Evolutionary conservation across 2,888 invertebrate species (phyloP).

Genomic region (Ypsolopha scabrella): DNA sequence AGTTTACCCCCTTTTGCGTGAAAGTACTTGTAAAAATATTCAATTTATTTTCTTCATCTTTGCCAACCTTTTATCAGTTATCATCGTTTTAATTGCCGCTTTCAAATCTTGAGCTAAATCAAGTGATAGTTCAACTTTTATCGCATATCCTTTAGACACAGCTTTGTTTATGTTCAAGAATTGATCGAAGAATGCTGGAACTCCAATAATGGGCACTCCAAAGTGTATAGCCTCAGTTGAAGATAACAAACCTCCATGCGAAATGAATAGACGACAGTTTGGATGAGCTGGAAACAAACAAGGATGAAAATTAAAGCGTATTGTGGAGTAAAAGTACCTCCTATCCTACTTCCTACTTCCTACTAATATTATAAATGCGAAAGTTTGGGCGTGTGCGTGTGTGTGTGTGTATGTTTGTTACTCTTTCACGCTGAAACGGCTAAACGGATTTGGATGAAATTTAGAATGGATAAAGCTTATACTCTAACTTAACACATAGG

Average conservation of each 20-base stretch:
- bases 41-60: not conserved
- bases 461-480: no score
- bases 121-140: slow-evolving; percentile 16
- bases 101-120: slow-evolving; percentile 16
- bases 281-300: slow-evolving; percentile 29
- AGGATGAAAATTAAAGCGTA: no score
- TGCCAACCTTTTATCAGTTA: slow-evolving; percentile 17
- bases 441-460: no score
- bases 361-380: no score
- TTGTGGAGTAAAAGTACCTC: no score
- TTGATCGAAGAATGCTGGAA: slow-evolving; percentile 43
- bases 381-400: no score
- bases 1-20: no score
- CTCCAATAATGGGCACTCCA: slow-evolving; percentile 46
- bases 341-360: no score
- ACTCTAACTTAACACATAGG: no score
- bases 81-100: slow-evolving; percentile 15
- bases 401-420: no score
- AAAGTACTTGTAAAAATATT: not conserved
- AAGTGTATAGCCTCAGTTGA: slow-evolving; percentile 43
- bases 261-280: slow-evolving; percentile 39
- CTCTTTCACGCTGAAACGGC: no score
- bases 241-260: slow-evolving; percentile 49
- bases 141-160: slow-evolving; percentile 16
- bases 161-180: slow-evolving; percentile 14